Evolutionary conservation across 2,888 invertebrate species (phyloP).

Genomic region (Nomada fucata): DNA sequence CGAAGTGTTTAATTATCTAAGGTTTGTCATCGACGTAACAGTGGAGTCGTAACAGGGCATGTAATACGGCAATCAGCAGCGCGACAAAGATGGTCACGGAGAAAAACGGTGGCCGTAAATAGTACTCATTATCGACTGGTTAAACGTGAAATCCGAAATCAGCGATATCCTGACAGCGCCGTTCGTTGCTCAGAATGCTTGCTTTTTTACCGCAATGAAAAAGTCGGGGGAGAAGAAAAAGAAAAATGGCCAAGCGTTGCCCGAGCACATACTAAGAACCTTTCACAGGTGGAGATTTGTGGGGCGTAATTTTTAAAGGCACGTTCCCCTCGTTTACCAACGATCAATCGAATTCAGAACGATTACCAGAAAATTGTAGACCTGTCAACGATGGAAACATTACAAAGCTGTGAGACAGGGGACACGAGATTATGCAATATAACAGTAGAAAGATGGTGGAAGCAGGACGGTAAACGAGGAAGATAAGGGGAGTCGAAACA

Average conservation of each 20-base stretch:
- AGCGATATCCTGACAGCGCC: slow-evolving; percentile 12
- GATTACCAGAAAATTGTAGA: slow-evolving; percentile 37
- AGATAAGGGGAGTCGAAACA: neutral
- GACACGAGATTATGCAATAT: slow-evolving; percentile 16
- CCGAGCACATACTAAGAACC: neutral
- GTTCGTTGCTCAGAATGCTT: slow-evolving; percentile 29
- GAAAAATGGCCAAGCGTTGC: neutral
- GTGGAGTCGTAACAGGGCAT: slow-evolving; percentile 39
- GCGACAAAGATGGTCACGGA: slow-evolving; percentile 41
- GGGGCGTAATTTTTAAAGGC: slow-evolving; percentile 33
- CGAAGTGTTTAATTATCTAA: slow-evolving; percentile 46
- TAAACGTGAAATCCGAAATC: slow-evolving; percentile 48
- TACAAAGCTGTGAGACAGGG: slow-evolving; percentile 8
- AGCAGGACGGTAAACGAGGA: neutral
- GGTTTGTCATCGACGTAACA: slow-evolving; percentile 41
- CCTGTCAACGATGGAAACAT: neutral
- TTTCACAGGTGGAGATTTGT: slow-evolving; percentile 18
- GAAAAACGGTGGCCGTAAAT: slow-evolving; percentile 38
- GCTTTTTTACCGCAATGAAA: neutral
- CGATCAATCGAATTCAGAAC: slow-evolving; percentile 7
- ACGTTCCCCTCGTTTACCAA: slow-evolving; percentile 5
- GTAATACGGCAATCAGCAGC: slow-evolving; percentile 13
- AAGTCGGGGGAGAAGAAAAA: slow-evolving; percentile 5
- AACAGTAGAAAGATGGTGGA: neutral
- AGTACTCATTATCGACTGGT: slow-evolving; percentile 58